Base-by-base conservation (phyloP, 2,113 vertebrate genomes). In the Danionella cerebrum region DNA sequence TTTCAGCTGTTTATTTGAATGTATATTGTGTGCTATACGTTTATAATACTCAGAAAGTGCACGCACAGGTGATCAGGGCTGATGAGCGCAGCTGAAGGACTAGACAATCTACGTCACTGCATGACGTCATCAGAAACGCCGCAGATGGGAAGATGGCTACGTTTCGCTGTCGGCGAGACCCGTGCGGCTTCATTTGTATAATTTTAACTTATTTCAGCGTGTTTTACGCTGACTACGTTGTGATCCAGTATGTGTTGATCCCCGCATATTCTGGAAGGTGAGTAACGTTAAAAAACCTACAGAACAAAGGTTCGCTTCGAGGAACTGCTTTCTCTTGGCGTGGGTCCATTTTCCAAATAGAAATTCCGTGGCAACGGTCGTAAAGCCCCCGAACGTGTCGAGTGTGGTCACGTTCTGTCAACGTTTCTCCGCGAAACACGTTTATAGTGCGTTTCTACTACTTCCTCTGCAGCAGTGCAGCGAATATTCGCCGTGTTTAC, bases 171-270 rank as follows among this genome's bases (percentile, higher is more conserved):
- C 71, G 80, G 59, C 74, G 84, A 69, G 88, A 89, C 45, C 85
- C 82, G 16, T 89, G 89, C 72, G 87, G 89, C 4, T 76, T 88
- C 8, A 76, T 91, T 10, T 92, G 89, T 42, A 48, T 91, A 3
- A 67, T 91, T 67, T 73, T 91, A 31, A 90, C 89, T 8, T 90
- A 91, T 65, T 85, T 90, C 44, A 89, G 89, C 73, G 87, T 91
- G 0, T 85, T 89, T 33, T 91, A 91, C 68, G 88, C 89, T 12
- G 89, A 91, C 71, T 90, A 91, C 58, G 90, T 91, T 74, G 87
- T 91, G 24, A 76, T 91, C 10, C 83, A 87, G 63, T 89, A 90
- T 52, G 84, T 91, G 1, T 84, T 90, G 52, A 78, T 89, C 57
- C 83, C 89, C 1, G 86, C 82, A 18, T 90, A 86, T 76, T 78